Evolutionary conservation across 2,888 invertebrate species (phyloP), one percentile per base, ranked within the genome.

Genomic region (Selenia dentaria): DNA sequence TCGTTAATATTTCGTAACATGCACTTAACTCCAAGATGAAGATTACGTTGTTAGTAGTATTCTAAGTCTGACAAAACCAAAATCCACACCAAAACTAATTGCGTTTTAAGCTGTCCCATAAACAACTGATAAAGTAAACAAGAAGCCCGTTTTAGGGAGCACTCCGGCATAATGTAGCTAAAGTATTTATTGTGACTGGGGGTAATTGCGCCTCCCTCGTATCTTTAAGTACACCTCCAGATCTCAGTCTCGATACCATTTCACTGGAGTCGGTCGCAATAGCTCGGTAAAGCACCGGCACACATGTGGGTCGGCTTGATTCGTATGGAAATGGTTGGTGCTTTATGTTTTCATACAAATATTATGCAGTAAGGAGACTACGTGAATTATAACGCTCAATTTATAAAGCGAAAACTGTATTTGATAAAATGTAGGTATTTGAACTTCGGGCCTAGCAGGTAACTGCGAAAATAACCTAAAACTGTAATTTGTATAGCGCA

Each of bases 161-260:
- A 28, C 47, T 37, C 33, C 9, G 6, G 31, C 10, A 36, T 36
- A 40, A 40, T 37, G 47, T 25, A 16, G 37, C 22, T 35, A 28
- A 37, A 25, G 41, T 41, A 48, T 48, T 48, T 48, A 48, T 42
- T 48, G 41, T 48, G 47, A 29, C 33, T 37, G 41, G 32, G 25
- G 47, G 47, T 48, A 48, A 48, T 48, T 48, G 47, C 41, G 47
- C 32, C 47, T 35, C 41, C 34, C 22, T 24, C 36, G 47, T 47
- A 47, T 48, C 47, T 22, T 22, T 51, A 44, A 56, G 54, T 58
- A 54, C 45, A 45, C 40, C 34, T 35, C 42, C 55, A 55, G 57
- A 61, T 61, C 57, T 61, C 57, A 57, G 58, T 47, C 51, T 48
- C 59, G 55, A 57, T 60, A 51, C 41, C 45, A 50, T 59, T 59